Evolutionary conservation across 2,888 invertebrate genomes (phyloP).

Genomic region (Plusia festucae): DNA sequence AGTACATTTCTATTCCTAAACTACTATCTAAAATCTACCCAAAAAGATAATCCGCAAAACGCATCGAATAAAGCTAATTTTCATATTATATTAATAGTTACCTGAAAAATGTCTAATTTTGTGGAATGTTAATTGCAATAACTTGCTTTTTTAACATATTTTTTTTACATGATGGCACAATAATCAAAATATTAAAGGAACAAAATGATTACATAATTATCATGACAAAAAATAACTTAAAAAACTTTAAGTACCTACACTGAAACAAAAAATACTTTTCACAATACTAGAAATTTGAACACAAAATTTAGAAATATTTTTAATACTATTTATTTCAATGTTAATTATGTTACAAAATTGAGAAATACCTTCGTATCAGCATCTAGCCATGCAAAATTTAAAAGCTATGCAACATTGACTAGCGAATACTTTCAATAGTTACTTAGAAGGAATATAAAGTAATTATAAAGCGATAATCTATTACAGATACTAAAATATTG

Average conservation of each 20-base stretch:
- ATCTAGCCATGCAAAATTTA: constrained; percentile 4
- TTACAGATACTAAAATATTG: too few relatives aligned
- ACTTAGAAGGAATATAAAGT: background rate
- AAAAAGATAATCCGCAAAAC: constrained; percentile 20
- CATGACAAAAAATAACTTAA: background rate
- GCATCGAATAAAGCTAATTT: constrained; percentile 11
- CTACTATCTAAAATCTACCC: constrained; percentile 20
- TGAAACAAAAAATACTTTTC: background rate
- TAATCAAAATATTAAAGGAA: background rate
- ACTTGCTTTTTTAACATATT: background rate
- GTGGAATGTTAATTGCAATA: constrained; percentile 37
- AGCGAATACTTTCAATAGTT: background rate
- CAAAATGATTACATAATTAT: background rate
- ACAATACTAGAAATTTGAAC: background rate
- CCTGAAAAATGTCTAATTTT: constrained; percentile 22
- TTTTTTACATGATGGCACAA: background rate
- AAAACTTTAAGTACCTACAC: background rate
- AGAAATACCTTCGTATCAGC: background rate
- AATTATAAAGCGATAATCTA: too few relatives aligned
- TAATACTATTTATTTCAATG: background rate
- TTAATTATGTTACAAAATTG: too few relatives aligned
- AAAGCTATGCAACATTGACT: constrained; percentile 1
- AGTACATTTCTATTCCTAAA: constrained; percentile 49
- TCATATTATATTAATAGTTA: background rate
- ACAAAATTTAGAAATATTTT: background rate